Base-by-base conservation (phyloP, 2,113 vertebrate genomes). In the Larimichthys crocea region DNA sequence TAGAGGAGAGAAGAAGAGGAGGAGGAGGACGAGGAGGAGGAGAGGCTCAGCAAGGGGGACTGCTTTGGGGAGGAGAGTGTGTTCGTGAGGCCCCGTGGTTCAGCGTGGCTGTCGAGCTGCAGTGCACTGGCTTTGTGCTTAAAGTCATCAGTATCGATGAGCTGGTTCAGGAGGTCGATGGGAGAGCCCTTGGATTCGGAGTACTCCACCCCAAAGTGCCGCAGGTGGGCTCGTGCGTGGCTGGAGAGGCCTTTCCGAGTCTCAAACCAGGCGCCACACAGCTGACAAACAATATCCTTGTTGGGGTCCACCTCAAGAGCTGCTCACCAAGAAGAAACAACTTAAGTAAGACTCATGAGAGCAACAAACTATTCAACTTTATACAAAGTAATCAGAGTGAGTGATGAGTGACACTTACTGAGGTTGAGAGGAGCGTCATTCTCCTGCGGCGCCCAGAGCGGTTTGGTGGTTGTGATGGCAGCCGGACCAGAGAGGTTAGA, bases 261-360 rank as follows among this genome's bases (percentile, higher is more conserved):
- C 94, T 98, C 97, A 84, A 98, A 98, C 97, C 97, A 98, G 87
- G 97, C 97, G 31, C 97, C 97, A 0, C 97, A 98, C 90, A 98
- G 94, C 95, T 97, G 96, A 86, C 97, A 98, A 80, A 97, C 96
- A 74, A 97, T 97, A 94, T 98, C 97, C 93, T 96, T 96, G 94
- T 91, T 95, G 87, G 96, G 92, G 85, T 97, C 97, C 85, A 95
- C 94, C 83, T 97, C 97, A 92, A 98, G 92, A 56, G 97, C 97
- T 97, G 95, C 91, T 89, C 84, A 89, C 0, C 20, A 29, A 31
- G 15, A 68, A 73, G 29, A 22, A 69, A 71, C 3, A 20, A 50
- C 1, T 19, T 26, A 16, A 29, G 0, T 31, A 7, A 44, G 17
- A 74, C 4, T 22, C 15, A 52, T 4, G 0, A 35, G 4, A 46